phyloP scores from a whole-genome alignment of 2,888 invertebrate genomes.

The Ariolimax columbianus region DNA sequence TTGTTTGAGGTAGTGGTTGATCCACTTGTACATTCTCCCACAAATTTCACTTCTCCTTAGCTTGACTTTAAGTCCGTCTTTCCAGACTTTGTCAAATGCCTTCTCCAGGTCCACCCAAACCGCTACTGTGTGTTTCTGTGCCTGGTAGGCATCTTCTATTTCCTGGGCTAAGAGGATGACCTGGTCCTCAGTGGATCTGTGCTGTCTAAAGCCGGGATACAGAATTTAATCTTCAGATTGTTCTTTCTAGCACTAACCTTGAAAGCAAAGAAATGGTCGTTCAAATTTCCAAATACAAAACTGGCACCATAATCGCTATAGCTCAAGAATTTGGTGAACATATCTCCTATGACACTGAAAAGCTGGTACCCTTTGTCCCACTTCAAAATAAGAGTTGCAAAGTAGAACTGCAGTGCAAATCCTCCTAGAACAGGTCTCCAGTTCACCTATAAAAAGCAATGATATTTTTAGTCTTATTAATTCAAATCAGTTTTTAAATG shows the following conservation, averaged over 20 bases:
- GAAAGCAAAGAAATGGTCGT: slow-evolving; percentile 88
- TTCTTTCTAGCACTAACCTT: slow-evolving; percentile 81
- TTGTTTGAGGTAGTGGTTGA: too few relatives aligned
- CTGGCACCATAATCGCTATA: slow-evolving; percentile 89
- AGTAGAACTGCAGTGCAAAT: slow-evolving; percentile 88
- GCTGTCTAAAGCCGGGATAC: too few relatives aligned
- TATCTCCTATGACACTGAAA: slow-evolving; percentile 84
- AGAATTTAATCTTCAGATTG: neutral
- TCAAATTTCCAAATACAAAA: slow-evolving; percentile 87
- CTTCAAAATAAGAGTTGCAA: slow-evolving; percentile 91
- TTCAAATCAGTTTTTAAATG: neutral
- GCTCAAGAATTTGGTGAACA: slow-evolving; percentile 87
- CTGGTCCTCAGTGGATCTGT: too few relatives aligned
- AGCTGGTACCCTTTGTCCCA: slow-evolving; percentile 88
- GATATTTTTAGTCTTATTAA: neutral
- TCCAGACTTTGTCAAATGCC: too few relatives aligned
- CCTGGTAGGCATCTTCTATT: too few relatives aligned
- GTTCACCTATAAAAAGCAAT: slow-evolving; percentile 71
- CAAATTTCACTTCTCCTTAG: too few relatives aligned
- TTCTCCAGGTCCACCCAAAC: too few relatives aligned
- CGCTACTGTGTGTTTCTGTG: too few relatives aligned
- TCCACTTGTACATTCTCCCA: too few relatives aligned
- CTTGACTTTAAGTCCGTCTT: too few relatives aligned
- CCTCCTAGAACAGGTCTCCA: slow-evolving; percentile 90
- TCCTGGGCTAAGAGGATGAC: too few relatives aligned